Conservation (phyloP, 2,888 invertebrate species). For the Elmis aenea region DNA sequence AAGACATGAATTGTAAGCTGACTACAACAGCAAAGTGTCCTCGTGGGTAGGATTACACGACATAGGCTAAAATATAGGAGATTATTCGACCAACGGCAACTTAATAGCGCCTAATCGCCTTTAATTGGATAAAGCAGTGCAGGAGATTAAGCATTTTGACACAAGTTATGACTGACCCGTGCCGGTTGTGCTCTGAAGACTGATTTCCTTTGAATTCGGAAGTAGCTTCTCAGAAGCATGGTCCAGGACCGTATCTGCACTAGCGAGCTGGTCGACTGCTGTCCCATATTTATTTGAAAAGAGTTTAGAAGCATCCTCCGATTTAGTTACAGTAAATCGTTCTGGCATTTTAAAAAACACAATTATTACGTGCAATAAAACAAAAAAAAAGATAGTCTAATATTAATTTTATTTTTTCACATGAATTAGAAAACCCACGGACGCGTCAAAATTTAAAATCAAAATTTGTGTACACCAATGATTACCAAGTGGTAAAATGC, state of each 20-base stretch:
- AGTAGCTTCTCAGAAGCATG: constrained; percentile 26
- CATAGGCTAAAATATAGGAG: too few species aligned
- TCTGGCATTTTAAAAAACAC: constrained; percentile 28
- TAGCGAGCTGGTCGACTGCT: constrained; percentile 4
- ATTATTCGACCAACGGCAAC: too few species aligned
- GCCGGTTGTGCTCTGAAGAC: constrained; percentile 14
- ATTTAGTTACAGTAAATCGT: constrained; percentile 31
- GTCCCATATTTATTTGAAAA: constrained; percentile 11
- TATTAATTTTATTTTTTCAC: constrained; percentile 2
- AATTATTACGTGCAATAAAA: constrained; percentile 4
- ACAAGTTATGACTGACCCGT: constrained; percentile 22
- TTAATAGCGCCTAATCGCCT: constrained; percentile 4
- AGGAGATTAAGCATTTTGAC: constrained; percentile 10
- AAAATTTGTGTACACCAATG: constrained; percentile 7
- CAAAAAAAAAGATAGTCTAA: constrained; percentile 5
- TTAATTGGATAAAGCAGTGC: constrained; percentile 12
- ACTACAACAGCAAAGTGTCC: too few species aligned
- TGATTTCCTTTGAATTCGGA: constrained; percentile 21
- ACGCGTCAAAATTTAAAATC: constrained; percentile 7
- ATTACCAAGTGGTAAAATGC: constrained; percentile 7
- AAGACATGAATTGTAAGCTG: too few species aligned
- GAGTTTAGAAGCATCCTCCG: constrained; percentile 18
- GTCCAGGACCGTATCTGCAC: constrained; percentile 10
- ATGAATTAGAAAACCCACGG: constrained; percentile 5
- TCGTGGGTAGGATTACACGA: too few species aligned